Conservation (phyloP, 2,113 vertebrate genomes). For the Argyrosomus japonicus region DNA sequence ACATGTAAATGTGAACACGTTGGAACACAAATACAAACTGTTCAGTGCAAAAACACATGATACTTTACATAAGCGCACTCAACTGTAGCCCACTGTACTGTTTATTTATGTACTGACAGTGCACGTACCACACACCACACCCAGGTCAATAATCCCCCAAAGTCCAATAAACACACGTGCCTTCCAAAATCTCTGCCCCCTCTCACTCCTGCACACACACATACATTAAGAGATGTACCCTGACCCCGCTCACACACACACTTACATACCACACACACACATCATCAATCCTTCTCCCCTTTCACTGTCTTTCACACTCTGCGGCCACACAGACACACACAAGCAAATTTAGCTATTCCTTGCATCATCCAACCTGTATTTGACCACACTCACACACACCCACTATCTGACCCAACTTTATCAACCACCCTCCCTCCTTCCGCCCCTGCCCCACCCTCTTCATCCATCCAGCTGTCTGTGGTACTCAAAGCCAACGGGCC, state of each 20-base stretch:
- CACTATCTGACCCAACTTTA: slow-evolving; percentile 45
- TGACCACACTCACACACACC: slow-evolving; percentile 30
- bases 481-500: slow-evolving; percentile 57
- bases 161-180: slow-evolving; percentile 34
- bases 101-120: slow-evolving; percentile 34
- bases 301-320: slow-evolving; percentile 41
- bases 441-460: not conserved
- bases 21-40: slow-evolving; percentile 35
- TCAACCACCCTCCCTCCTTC: not conserved
- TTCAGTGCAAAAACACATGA: slow-evolving; percentile 21
- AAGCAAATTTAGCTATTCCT: slow-evolving; percentile 17
- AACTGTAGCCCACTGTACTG: slow-evolving; percentile 38
- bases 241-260: slow-evolving; percentile 29
- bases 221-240: slow-evolving; percentile 34
- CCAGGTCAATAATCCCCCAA: slow-evolving; percentile 26
- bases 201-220: slow-evolving; percentile 29
- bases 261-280: not conserved
- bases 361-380: slow-evolving; percentile 14
- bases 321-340: slow-evolving; percentile 23
- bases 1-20: slow-evolving; percentile 55
- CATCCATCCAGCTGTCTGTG: slow-evolving; percentile 71
- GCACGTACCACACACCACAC: slow-evolving; percentile 16
- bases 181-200: slow-evolving; percentile 9
- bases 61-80: slow-evolving; percentile 2
- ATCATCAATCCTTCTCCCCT: slow-evolving; percentile 37